Base-by-base conservation (phyloP, 2,113 vertebrate species). In the Arizona elegans region DNA sequence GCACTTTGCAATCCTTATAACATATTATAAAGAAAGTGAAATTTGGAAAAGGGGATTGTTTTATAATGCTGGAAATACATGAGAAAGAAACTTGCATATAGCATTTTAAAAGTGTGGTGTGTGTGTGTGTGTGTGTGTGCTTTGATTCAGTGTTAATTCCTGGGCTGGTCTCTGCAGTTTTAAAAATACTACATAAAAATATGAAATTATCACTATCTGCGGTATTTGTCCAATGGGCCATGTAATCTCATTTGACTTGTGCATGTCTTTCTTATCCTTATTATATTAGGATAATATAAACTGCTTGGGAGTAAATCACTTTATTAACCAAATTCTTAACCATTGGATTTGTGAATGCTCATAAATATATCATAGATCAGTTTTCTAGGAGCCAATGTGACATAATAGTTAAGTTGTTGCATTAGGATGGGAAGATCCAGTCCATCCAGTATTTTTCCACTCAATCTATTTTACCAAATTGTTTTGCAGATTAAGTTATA, bases 21-120 rank as follows among this genome's bases (percentile, higher is more conserved):
- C 50, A 26, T 86, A 0, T 0, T 93, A 85, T 89, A 21, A 93
- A 92, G 0, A 3, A 0, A 0, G 81, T 3, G 70, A 89, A 90
- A 93, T 85, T 88, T 12, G 5, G 11, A n/a, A 1, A 65, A 0
- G 85, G 8, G 0, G 24, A 7, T 91, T 86, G 92, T 10, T 65
- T 70, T 19, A 17, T 65, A 12, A 86, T 81, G 24, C 89, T 85
- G 29, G 90, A 95, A 93, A 91, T 55, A 0, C 0, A 88, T 70
- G 62, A 87, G 26, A 81, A 11, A 38, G 43, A 54, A 75, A 50
- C 56, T 43, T 91, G 50, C 23, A 29, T 19, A 59, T 8, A 29
- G 24, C 21, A n/a, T 70, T 47, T 59, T 90, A n/a, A 70, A 90
- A 52, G 11, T 65, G 24, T 9, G 15, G 24, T 9, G 15, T 56